Percentiles rank a stretch among this genome's conserved stretches.
These are phyloP conservation scores for Tubulanus polymorphus DNA, from an alignment of 2,888 invertebrate genomes.

Conservation along the genomic window DNA sequence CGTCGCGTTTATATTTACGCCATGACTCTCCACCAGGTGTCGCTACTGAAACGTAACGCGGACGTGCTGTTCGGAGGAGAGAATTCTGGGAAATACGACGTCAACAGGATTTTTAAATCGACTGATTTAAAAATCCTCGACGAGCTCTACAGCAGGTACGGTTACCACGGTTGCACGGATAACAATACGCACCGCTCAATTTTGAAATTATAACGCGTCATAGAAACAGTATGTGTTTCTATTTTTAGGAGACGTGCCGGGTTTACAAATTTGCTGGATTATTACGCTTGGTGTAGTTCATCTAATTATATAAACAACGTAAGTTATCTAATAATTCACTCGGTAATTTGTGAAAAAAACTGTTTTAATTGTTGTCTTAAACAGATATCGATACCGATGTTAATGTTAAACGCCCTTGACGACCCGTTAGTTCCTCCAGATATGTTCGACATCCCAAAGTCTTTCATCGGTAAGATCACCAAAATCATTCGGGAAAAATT, in stretches of 20 bases:
- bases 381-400: conserved; percentile 76
- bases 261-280: conserved; percentile 71
- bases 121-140: conserved; percentile 85
- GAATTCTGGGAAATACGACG: conserved; percentile 67
- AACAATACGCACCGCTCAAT: neutral
- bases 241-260: conserved; percentile 68
- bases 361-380: conserved; percentile 21
- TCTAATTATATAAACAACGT: neutral
- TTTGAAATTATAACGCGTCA: no score
- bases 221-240: no score
- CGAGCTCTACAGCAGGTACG: conserved; percentile 75
- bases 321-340: neutral
- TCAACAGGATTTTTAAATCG: conserved; percentile 77
- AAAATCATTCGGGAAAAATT: neutral
- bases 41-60: conserved; percentile 80
- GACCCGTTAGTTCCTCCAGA: conserved; percentile 86
- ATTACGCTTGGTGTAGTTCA: conserved; percentile 71
- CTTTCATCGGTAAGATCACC: conserved; percentile 68
- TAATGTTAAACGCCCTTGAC: conserved; percentile 85
- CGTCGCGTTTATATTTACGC: conserved; percentile 84
- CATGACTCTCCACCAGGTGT: conserved; percentile 89
- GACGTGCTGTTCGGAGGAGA: conserved; percentile 71
- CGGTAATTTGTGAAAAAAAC: neutral
- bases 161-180: neutral
- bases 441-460: conserved; percentile 68